Percentiles rank a stretch among this genome's conserved stretches.
These are phyloP conservation scores for Cecidostiba fungosa DNA, from an alignment of 2,888 invertebrate genomes.

Conservation along the genomic window DNA sequence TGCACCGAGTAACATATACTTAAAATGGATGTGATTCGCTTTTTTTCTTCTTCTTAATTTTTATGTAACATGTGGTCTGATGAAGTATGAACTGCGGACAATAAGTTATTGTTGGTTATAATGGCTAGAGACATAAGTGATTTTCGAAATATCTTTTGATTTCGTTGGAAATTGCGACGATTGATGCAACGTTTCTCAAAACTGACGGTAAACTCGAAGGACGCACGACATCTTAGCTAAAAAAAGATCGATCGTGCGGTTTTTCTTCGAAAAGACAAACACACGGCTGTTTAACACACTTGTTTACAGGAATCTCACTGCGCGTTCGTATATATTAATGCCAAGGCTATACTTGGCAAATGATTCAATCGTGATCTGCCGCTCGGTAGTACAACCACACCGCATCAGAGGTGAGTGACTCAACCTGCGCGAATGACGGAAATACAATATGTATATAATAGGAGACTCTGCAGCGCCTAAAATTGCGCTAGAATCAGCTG, in stretches of 20 bases:
- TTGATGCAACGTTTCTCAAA: no score
- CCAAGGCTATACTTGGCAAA: constrained; percentile 59
- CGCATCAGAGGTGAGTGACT: constrained; percentile 42
- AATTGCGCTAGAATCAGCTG: constrained; percentile 27
- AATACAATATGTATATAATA: constrained; percentile 33
- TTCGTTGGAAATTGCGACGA: no score
- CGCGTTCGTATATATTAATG: constrained; percentile 57
- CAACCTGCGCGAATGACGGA: constrained; percentile 44
- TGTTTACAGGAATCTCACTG: constrained; percentile 48
- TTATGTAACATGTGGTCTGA: not conserved
- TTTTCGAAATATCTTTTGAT: not conserved
- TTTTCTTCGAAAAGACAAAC: not conserved
- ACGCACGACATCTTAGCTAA: no score
- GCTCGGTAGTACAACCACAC: not conserved
- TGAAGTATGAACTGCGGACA: not conserved
- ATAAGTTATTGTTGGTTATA: not conserved
- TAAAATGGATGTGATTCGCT: constrained; percentile 31
- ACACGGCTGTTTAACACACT: not conserved
- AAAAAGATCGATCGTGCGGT: not conserved
- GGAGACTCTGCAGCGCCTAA: not conserved
- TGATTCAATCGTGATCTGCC: constrained; percentile 57
- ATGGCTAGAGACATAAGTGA: not conserved
- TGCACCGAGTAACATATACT: not conserved
- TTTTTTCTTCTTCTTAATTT: constrained; percentile 16
- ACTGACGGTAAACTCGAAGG: not conserved